Evolutionary conservation across 2,888 invertebrate genomes (phyloP), one percentile per base, ranked within the genome.

Genomic region (Dendrolimus pini): DNA sequence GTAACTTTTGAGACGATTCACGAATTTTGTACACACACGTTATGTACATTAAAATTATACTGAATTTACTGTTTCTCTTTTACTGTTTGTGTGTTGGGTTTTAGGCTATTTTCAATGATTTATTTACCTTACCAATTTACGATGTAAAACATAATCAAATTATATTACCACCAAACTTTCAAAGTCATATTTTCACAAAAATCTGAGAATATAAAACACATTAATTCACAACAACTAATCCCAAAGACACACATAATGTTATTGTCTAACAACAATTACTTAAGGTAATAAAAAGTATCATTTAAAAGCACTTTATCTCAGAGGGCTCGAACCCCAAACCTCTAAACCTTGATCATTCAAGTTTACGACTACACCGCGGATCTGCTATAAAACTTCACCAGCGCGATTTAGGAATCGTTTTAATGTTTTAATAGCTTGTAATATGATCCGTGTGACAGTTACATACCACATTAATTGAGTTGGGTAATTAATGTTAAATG

Each of bases 1-100:
- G 78, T 77, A 75, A 75, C 77, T 78, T 62, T 64, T 47, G 71
- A 74, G 76, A 75, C 71, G 69, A 74, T 73, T 65, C 75, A 68
- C 68, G 73, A 72, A 77, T 74, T 47, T 47, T 30, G 30, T 30
- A 30, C 30, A 30, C 30, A 30, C 30, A 67, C 47, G 47, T 12
- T 47, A 55, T 12, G 12, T 9, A 47, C 47, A 47, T 47, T 47
- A 47, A 47, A 54, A 55, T 55, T 52, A 47, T 47, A 47, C 8
- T 47, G 47, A 47, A 47, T 47, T 47, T 10, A 47, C 47, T 47
- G 47, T 10, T 47, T 30, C 30, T 6, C 30, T 30, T 30, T 30
- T 30, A 30, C 30, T 30, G 30, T 30, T 30, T 30, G 30, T 30
- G 30, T 30, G 30, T 30, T 30, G 30, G 30, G 6, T 30, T 30